Conservation (phyloP, 2,888 invertebrate species). For the Xestia c-nigrum region DNA sequence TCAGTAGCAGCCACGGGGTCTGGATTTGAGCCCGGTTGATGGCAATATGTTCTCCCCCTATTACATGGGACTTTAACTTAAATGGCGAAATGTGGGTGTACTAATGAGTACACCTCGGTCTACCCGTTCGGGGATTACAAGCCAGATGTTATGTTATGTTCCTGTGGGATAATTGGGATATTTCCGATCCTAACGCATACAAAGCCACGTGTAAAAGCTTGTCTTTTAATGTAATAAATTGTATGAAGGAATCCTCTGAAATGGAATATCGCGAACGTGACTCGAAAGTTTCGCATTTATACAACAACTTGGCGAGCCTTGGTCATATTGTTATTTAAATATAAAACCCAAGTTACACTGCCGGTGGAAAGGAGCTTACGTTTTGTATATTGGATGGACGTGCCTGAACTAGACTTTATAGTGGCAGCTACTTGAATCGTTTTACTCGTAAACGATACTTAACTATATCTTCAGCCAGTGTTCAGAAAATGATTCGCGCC, state of each 20-base stretch:
- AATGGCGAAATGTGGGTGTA: too few species aligned
- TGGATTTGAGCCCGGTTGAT: too few species aligned
- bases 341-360: slow-evolving; percentile 52
- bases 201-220: background rate
- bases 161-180: background rate
- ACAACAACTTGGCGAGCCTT: slow-evolving; percentile 60
- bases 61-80: too few species aligned
- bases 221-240: slow-evolving; percentile 74
- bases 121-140: too few species aligned
- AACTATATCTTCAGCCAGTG: background rate
- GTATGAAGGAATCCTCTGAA: slow-evolving; percentile 75
- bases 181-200: background rate
- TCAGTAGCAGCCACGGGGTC: too few species aligned
- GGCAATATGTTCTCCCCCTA: too few species aligned
- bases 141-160: too few species aligned
- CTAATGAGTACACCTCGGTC: too few species aligned
- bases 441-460: slow-evolving; percentile 5
- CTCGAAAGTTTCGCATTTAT: slow-evolving; percentile 73
- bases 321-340: slow-evolving; percentile 67
- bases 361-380: slow-evolving; percentile 34
- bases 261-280: slow-evolving; percentile 78
- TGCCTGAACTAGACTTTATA: slow-evolving; percentile 33
- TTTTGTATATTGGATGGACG: slow-evolving; percentile 37
- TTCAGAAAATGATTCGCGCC: background rate
- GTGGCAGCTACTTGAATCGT: slow-evolving; percentile 4